phyloP scores from a whole-genome alignment of 2,888 invertebrate species.

The Hofmannophila pseudospretella region DNA sequence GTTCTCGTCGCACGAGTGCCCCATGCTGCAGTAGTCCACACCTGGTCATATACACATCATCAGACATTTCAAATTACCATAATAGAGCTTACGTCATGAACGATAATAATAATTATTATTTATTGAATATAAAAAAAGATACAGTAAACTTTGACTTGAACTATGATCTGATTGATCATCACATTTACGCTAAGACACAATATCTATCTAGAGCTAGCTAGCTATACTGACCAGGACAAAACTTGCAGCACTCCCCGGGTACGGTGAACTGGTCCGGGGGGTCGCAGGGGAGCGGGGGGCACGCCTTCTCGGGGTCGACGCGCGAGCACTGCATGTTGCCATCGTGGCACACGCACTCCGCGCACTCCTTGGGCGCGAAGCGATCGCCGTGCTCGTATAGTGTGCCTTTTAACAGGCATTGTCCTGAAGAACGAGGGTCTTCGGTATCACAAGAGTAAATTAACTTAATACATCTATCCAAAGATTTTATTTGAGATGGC shows the following conservation, averaged over 20 bases:
- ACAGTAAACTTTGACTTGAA: no score
- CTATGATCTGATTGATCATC: no score
- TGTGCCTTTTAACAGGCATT: conserved; percentile 82
- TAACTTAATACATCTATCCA: no score
- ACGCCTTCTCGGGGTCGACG: conserved; percentile 84
- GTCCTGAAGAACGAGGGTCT: conserved; percentile 76
- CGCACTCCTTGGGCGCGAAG: conserved; percentile 85
- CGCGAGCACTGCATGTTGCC: conserved; percentile 88
- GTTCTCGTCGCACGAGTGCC: conserved; percentile 92
- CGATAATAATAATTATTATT: no score
- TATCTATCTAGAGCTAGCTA: no score
- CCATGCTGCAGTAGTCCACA: conserved; percentile 92
- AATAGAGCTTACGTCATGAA: no score
- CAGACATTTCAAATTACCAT: no score
- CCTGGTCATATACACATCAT: conserved; percentile 69
- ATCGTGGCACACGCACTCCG: conserved; percentile 89
- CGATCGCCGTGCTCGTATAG: conserved; percentile 89
- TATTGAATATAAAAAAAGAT: no score
- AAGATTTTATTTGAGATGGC: no score
- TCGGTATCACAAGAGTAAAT: no score
- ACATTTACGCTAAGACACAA: no score
- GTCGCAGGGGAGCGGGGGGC: conserved; percentile 88
- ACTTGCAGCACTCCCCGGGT: conserved; percentile 92
- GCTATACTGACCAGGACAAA: conserved; percentile 89
- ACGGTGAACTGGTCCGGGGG: conserved; percentile 87